Conservation (phyloP, 2,113 vertebrate species). For the Symphodus melops region DNA sequence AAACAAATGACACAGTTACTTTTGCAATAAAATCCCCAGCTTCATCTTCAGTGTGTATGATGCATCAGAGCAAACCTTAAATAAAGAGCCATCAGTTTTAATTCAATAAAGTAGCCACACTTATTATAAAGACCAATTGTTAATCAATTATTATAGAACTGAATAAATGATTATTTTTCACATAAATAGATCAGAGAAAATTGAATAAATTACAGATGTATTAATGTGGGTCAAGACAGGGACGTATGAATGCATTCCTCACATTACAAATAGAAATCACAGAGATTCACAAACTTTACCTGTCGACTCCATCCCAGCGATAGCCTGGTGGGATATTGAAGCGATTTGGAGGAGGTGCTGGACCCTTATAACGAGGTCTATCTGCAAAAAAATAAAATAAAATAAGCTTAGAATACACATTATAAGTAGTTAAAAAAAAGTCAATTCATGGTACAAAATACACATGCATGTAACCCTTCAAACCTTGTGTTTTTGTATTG, state of each 20-base stretch:
- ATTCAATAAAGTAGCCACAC: background rate
- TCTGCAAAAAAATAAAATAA: constrained; percentile 77
- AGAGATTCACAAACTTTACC: constrained; percentile 76
- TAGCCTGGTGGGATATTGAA: constrained; percentile 94
- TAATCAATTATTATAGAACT: no score
- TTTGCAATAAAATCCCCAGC: background rate
- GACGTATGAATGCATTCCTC: background rate
- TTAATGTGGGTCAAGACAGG: background rate
- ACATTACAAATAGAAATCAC: background rate
- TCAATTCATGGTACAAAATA: background rate
- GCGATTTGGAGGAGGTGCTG: constrained; percentile 92
- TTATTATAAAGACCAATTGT: no score
- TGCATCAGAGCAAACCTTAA: background rate
- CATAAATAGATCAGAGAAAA: background rate
- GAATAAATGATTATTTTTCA: no score
- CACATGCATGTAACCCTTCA: constrained; percentile 47
- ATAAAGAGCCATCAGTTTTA: background rate
- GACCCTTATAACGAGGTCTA: constrained; percentile 91
- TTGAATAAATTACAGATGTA: background rate
- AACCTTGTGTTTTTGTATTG: constrained; percentile 85
- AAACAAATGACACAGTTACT: background rate
- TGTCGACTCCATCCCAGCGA: constrained; percentile 97
- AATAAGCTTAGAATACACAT: background rate
- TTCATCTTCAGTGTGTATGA: background rate
- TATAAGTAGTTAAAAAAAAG: background rate